Evolutionary conservation across 2,797 vertebrate species (phyloP).

Genomic region (Pampus argenteus): DNA sequence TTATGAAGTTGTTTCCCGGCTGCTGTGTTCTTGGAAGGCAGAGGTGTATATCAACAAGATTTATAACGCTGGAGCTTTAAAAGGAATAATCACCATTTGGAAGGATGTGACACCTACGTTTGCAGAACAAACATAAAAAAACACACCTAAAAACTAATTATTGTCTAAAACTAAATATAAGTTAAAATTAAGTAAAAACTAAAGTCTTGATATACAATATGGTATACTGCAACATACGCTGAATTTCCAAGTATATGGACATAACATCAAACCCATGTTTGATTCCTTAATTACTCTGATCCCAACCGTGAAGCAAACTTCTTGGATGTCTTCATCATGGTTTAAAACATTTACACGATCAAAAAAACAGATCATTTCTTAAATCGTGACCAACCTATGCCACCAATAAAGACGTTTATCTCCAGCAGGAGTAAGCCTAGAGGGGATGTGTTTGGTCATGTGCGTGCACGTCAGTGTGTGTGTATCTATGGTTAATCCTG

Average conservation of each 20-base stretch:
- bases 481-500: too few relatives aligned
- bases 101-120: slow-evolving; percentile 50
- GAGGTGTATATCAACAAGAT: slow-evolving; percentile 74
- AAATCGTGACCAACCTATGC: background rate
- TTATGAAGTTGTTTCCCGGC: slow-evolving; percentile 82
- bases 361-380: background rate
- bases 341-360: background rate
- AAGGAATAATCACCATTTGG: slow-evolving; percentile 59
- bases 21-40: slow-evolving; percentile 74
- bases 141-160: too few relatives aligned
- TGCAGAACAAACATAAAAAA: slow-evolving; percentile 51
- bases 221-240: background rate
- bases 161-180: slow-evolving; percentile 30
- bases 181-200: slow-evolving; percentile 2
- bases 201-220: background rate
- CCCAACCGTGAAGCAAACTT: background rate
- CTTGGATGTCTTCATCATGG: background rate
- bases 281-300: background rate
- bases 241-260: background rate
- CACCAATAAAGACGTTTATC: too few relatives aligned
- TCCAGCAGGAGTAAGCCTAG: too few relatives aligned
- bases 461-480: too few relatives aligned
- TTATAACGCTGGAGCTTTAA: slow-evolving; percentile 62
- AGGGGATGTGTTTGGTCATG: too few relatives aligned
- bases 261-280: background rate